Conservation (phyloP, 2,113 vertebrate species). For the Cinclus mexicanus region DNA sequence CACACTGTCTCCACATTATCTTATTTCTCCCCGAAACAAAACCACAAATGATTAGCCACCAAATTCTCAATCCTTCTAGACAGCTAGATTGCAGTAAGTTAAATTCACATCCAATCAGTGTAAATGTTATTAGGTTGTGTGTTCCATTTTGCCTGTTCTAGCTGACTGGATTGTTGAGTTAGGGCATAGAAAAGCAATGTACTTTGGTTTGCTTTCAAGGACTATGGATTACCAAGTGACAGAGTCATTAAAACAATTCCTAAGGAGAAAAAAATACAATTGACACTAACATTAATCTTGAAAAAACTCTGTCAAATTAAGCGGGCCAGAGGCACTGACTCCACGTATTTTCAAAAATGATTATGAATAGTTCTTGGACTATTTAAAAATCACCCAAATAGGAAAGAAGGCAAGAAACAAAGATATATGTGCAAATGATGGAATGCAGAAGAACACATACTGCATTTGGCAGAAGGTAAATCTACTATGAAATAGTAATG, state of each 20-base stretch:
- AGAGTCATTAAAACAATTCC: slow-evolving; percentile 53
- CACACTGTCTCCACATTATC: not conserved
- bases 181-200: not conserved
- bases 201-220: slow-evolving; percentile 35
- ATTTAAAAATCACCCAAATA: slow-evolving; percentile 24
- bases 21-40: not conserved
- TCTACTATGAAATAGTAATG: not conserved
- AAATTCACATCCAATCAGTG: slow-evolving; percentile 12
- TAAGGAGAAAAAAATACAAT: slow-evolving; percentile 17
- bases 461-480: not conserved
- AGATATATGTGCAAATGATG: not conserved
- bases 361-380: not conserved
- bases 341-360: slow-evolving; percentile 47
- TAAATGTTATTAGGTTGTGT: not conserved
- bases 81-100: not conserved
- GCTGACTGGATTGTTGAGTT: slow-evolving; percentile 14
- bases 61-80: not conserved
- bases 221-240: slow-evolving; percentile 28
- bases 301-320: not conserved
- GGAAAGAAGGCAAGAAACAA: not conserved
- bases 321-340: not conserved
- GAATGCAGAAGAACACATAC: not conserved
- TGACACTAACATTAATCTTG: slow-evolving; percentile 43
- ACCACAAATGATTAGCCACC: not conserved
- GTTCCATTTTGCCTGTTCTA: not conserved